A percentile compares a stretch with the other conserved stretches of the same genome.
Conservation (phyloP, 1,140 invertebrate species). For the Thalassaphorura encarpata region DNA sequence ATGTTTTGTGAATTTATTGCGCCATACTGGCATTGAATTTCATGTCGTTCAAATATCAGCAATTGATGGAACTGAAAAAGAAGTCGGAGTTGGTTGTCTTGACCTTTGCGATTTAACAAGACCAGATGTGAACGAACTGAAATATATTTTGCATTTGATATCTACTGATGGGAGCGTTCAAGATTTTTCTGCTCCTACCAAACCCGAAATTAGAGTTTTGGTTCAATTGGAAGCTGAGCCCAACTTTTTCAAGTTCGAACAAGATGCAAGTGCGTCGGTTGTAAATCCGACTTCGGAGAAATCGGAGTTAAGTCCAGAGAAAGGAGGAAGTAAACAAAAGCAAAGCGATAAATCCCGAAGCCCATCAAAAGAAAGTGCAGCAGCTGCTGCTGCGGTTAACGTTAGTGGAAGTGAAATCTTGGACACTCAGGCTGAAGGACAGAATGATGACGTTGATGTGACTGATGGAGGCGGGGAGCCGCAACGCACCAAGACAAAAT, state of each 20-base stretch:
- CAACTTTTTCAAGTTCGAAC: conserved; percentile 1
- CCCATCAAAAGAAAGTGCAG: neutral
- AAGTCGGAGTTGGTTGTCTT: conserved; percentile 10
- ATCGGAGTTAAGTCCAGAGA: neutral
- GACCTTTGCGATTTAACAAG: conserved; percentile 2
- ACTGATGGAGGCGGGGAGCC: too few species aligned
- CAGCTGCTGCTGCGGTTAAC: too few species aligned
- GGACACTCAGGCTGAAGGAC: too few species aligned
- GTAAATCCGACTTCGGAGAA: neutral
- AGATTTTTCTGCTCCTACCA: neutral
- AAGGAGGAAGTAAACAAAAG: neutral
- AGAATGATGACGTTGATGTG: too few species aligned
- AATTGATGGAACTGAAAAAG: neutral
- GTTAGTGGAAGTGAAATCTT: too few species aligned
- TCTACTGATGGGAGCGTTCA: neutral
- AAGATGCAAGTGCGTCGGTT: neutral
- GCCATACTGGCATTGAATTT: conserved; percentile 8
- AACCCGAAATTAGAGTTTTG: conserved; percentile 18
- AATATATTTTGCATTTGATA: conserved; percentile 1
- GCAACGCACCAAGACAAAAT: too few species aligned
- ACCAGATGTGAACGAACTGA: neutral
- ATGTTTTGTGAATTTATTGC: conserved; percentile 13
- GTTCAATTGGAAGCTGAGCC: conserved; percentile 9
- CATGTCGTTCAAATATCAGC: neutral
- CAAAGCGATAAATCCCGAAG: neutral